Percentiles rank a stretch among this genome's conserved stretches.
These are phyloP conservation scores for Tipula vernalis DNA, from an alignment of 2,888 invertebrate genomes.

Conservation along the genomic window DNA sequence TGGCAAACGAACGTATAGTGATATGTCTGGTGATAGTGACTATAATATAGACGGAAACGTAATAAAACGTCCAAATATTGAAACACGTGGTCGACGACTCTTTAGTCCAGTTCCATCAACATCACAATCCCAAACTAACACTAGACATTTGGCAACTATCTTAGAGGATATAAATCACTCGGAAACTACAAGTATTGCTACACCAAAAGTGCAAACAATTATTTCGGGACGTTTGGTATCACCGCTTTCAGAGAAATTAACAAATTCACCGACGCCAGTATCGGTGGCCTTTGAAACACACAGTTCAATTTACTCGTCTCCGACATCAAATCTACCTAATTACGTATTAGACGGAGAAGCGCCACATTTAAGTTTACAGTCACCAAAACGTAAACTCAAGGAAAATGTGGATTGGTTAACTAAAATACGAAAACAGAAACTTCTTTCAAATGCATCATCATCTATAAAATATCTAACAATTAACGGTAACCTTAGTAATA, in stretches of 20 bases:
- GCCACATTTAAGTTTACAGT: constrained; percentile 55
- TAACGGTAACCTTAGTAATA: constrained; percentile 19
- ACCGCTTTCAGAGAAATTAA: constrained; percentile 10
- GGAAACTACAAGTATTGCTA: background rate
- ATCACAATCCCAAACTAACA: background rate
- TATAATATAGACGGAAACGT: constrained; percentile 21
- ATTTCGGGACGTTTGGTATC: constrained; percentile 9
- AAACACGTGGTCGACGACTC: constrained; percentile 35
- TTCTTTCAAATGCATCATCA: background rate
- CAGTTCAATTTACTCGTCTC: constrained; percentile 37
- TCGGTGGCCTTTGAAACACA: constrained; percentile 16
- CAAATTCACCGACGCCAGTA: background rate
- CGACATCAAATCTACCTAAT: constrained; percentile 62
- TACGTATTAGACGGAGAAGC: constrained; percentile 64
- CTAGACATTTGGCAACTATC: constrained; percentile 12
- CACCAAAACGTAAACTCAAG: constrained; percentile 50
- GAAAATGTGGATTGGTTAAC: constrained; percentile 63
- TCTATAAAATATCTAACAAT: constrained; percentile 12
- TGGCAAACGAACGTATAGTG: constrained; percentile 28
- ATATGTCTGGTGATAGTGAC: constrained; percentile 26
- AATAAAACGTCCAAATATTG: constrained; percentile 35
- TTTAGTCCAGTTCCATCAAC: constrained; percentile 33
- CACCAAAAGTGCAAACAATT: background rate
- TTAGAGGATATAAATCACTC: constrained; percentile 11
- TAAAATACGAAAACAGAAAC: constrained; percentile 42